A percentile compares a stretch with the other conserved stretches of the same genome.
Evolutionary conservation across 2,888 invertebrate genomes (phyloP).

Genomic region (Oxystoma pomonae): DNA sequence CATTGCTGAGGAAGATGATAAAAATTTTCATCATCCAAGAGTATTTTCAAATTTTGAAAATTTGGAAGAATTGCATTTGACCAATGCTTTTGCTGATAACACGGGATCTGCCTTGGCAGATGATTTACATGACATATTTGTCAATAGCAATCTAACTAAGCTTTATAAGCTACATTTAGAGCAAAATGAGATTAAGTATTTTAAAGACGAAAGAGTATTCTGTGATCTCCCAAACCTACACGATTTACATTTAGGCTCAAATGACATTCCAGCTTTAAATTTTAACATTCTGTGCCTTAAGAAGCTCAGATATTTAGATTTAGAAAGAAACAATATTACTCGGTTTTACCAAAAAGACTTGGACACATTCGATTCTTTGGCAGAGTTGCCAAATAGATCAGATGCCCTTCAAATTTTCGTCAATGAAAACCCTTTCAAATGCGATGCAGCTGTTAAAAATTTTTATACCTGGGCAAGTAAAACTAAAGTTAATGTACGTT

Average conservation of each 20-base stretch:
- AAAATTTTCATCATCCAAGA: slow-evolving; percentile 61
- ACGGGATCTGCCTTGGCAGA: slow-evolving; percentile 57
- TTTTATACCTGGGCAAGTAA: slow-evolving; percentile 61
- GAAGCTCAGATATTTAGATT: slow-evolving; percentile 62
- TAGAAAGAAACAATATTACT: slow-evolving; percentile 63
- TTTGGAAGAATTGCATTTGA: slow-evolving; percentile 65
- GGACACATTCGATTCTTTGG: slow-evolving; percentile 54
- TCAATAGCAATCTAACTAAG: slow-evolving; percentile 61
- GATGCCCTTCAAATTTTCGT: slow-evolving; percentile 59
- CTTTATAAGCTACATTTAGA: slow-evolving; percentile 69
- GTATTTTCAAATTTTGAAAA: slow-evolving; percentile 68
- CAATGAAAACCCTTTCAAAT: slow-evolving; percentile 64
- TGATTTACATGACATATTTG: slow-evolving; percentile 68
- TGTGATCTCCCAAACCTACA: slow-evolving; percentile 64
- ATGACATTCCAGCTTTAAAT: slow-evolving; percentile 56
- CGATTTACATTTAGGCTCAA: slow-evolving; percentile 68
- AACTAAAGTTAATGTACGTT: slow-evolving; percentile 58
- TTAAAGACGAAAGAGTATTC: slow-evolving; percentile 62
- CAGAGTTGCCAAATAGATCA: slow-evolving; percentile 40
- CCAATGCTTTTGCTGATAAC: slow-evolving; percentile 68
- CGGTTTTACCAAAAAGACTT: slow-evolving; percentile 56
- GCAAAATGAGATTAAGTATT: slow-evolving; percentile 68
- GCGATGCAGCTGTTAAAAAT: slow-evolving; percentile 59
- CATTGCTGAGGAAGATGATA: slow-evolving; percentile 54
- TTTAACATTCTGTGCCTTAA: slow-evolving; percentile 64